A percentile compares a stretch with the other conserved stretches of the same genome.
These are phyloP conservation scores for Petrolisthes manimaculis DNA, from an alignment of 2,888 invertebrate genomes.

Conservation along the genomic window DNA sequence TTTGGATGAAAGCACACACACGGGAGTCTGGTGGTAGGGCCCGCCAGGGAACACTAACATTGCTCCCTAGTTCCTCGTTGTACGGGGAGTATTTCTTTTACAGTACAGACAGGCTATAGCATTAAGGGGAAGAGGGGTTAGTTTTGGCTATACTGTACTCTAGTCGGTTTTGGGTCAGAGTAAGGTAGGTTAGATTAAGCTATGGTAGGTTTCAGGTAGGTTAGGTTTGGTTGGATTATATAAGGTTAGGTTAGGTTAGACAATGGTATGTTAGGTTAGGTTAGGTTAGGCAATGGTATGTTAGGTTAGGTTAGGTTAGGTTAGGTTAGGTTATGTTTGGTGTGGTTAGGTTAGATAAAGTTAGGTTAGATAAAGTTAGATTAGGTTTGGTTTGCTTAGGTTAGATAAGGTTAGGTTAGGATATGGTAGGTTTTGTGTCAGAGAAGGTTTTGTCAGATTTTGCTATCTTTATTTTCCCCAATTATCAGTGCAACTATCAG, in stretches of 20 bases:
- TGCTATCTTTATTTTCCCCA: too few relatives aligned
- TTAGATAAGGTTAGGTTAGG: slow-evolving; percentile 13
- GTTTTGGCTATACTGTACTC: background rate
- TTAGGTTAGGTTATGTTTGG: too few relatives aligned
- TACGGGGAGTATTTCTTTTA: background rate
- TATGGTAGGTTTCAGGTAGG: background rate
- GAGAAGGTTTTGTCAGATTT: background rate
- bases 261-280: background rate
- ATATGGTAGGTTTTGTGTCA: slow-evolving; percentile 7
- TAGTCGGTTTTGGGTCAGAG: background rate
- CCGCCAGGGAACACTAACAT: background rate
- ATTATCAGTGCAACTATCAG: too few relatives aligned
- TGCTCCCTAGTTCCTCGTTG: background rate
- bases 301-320: slow-evolving; percentile 14
- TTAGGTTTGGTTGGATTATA: background rate
- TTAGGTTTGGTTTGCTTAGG: too few relatives aligned
- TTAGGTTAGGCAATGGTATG: background rate
- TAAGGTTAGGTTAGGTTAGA: slow-evolving; percentile 13
- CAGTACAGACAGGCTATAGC: background rate
- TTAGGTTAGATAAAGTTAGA: too few relatives aligned
- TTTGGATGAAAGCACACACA: slow-evolving; percentile 16
- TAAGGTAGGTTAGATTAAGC: slow-evolving; percentile 7
- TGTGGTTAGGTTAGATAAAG: too few relatives aligned
- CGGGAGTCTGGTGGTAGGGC: background rate
- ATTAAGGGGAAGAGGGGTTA: too few relatives aligned